A percentile compares a stretch with the other conserved stretches of the same genome.
These are phyloP conservation scores for Andrena fulva DNA, from an alignment of 2,888 invertebrate genomes.

Conservation along the genomic window DNA sequence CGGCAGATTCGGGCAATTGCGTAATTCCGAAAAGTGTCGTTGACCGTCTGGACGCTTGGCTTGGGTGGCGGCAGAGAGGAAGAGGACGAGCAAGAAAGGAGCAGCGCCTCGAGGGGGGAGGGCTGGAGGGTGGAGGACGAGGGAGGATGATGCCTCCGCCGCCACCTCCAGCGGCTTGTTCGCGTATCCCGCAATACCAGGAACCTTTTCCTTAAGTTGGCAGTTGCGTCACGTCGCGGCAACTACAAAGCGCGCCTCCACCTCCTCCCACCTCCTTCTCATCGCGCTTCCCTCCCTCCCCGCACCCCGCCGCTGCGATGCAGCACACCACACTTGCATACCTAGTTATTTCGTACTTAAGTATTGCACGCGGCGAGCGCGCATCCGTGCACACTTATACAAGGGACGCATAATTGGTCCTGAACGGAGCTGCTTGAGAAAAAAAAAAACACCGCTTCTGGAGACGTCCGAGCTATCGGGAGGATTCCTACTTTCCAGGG, in stretches of 20 bases:
- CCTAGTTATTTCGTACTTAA: constrained; percentile 78
- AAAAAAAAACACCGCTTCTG: not conserved
- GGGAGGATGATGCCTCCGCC: constrained; percentile 59
- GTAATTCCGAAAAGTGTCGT: constrained; percentile 82
- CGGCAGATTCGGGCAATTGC: constrained; percentile 84
- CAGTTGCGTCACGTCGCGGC: constrained; percentile 84
- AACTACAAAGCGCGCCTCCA: constrained; percentile 81
- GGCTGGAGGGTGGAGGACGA: constrained; percentile 25
- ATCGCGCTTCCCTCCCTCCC: constrained; percentile 30
- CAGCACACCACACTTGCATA: constrained; percentile 75
- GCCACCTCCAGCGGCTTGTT: constrained; percentile 43
- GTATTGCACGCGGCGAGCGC: constrained; percentile 67
- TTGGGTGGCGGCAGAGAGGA: constrained; percentile 28
- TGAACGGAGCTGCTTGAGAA: not conserved
- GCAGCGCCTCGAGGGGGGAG: constrained; percentile 1
- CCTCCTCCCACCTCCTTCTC: constrained; percentile 42
- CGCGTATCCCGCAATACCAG: constrained; percentile 77
- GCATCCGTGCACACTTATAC: constrained; percentile 27
- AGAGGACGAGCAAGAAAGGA: constrained; percentile 12
- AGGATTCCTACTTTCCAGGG: not conserved
- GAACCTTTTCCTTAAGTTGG: constrained; percentile 82
- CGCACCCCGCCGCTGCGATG: constrained; percentile 45
- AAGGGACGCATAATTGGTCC: constrained; percentile 19
- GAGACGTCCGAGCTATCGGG: not conserved
- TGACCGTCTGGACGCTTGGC: constrained; percentile 75